A percentile compares a stretch with the other conserved stretches of the same genome.
Conservation (phyloP, 1,140 invertebrate species). For the Caenorhabditis elegans region DNA sequence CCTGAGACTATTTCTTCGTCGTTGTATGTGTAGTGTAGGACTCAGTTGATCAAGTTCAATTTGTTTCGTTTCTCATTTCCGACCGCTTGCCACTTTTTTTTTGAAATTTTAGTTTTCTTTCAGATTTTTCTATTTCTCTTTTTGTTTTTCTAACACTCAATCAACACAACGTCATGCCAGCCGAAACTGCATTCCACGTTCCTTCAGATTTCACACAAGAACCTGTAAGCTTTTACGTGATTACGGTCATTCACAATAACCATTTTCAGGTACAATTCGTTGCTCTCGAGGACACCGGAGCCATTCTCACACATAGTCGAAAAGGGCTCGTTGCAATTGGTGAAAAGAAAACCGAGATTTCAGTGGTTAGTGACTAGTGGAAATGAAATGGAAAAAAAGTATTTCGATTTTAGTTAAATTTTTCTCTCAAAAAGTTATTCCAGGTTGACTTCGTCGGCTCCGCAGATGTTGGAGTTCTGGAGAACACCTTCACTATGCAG, state of each 20-base stretch:
- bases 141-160: background rate
- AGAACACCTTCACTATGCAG: slow-evolving; percentile 25
- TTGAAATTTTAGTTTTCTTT: background rate
- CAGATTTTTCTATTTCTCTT: too few species aligned
- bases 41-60: background rate
- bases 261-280: background rate
- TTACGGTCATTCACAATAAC: background rate
- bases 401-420: too few species aligned
- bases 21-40: background rate
- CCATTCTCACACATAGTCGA: background rate
- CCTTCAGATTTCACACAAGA: background rate
- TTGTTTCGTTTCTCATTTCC: background rate
- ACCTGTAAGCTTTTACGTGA: background rate
- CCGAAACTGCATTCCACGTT: background rate
- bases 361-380: background rate
- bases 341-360: background rate
- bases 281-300: background rate
- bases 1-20: slow-evolving; percentile 1
- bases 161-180: background rate
- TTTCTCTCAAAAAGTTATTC: too few species aligned
- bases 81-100: background rate
- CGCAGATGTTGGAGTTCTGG: background rate
- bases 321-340: background rate
- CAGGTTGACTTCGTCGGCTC: slow-evolving; percentile 1
- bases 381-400: too few species aligned